Evolutionary conservation across 2,888 invertebrate species (phyloP).

Genomic region (Nezara viridula): DNA sequence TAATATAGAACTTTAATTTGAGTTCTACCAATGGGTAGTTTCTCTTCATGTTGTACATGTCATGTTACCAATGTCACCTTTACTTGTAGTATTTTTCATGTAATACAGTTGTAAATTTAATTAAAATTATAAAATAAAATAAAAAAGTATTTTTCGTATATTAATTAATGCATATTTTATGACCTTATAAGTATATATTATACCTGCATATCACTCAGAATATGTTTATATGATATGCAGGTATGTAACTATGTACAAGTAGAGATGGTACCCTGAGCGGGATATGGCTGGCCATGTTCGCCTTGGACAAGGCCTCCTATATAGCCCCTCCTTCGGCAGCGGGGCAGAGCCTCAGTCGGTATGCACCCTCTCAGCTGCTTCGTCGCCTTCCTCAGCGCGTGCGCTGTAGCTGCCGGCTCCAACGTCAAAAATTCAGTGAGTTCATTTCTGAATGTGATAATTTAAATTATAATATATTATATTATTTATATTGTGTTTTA

Average conservation of each 20-base stretch:
- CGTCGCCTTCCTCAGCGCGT: conserved; percentile 2
- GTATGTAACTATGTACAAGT: neutral
- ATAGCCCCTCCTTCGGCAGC: neutral
- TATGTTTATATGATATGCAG: neutral
- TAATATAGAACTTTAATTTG: too few species aligned
- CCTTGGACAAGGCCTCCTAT: conserved; percentile 4
- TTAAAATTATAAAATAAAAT: too few species aligned
- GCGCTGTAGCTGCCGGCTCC: neutral
- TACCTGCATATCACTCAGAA: too few species aligned
- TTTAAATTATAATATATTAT: neutral
- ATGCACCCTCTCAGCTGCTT: conserved; percentile 39
- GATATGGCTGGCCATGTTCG: neutral
- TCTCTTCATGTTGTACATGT: too few species aligned
- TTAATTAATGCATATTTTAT: too few species aligned
- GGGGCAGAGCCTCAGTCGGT: neutral
- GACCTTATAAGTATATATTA: too few species aligned
- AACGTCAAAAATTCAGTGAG: neutral
- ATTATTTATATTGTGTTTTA: too few species aligned
- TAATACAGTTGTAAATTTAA: too few species aligned
- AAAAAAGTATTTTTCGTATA: too few species aligned
- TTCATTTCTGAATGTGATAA: neutral
- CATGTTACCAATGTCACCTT: too few species aligned
- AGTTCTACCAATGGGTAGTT: too few species aligned
- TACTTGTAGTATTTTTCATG: too few species aligned
- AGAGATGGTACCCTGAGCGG: neutral